Evolutionary conservation across 1,140 invertebrate species (phyloP).

Genomic region (Elysia chlorotica): DNA sequence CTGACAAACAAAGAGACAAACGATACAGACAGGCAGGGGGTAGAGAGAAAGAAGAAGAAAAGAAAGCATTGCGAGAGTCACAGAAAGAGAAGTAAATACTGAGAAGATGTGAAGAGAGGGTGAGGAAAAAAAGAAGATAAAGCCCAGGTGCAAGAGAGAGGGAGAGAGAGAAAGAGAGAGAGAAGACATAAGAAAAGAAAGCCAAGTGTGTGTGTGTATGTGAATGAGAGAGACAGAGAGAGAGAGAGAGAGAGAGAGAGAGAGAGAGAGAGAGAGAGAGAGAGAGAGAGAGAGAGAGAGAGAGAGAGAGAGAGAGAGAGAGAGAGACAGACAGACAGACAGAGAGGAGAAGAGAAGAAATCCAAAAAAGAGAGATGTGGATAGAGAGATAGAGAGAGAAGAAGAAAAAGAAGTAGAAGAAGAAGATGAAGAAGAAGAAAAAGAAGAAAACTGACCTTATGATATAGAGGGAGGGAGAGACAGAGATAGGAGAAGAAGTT

Average conservation of each 20-base stretch:
- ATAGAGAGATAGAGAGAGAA: constrained; percentile 1
- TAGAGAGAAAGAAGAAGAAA: background rate
- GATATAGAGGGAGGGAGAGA: too few relatives aligned
- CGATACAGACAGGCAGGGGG: constrained; percentile 5
- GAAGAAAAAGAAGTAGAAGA: constrained; percentile 1
- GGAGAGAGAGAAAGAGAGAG: background rate
- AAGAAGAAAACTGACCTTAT: background rate
- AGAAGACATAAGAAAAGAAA: background rate
- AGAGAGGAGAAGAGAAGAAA: constrained; percentile 8
- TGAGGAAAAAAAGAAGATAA: constrained; percentile 1
- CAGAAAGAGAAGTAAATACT: background rate
- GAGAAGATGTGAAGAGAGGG: background rate
- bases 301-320: background rate
- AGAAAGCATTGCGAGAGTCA: background rate
- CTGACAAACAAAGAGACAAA: background rate
- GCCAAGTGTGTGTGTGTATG: too few relatives aligned
- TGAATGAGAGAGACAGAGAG: constrained; percentile 8
- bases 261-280: constrained; percentile 11
- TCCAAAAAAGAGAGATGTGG: constrained; percentile 1
- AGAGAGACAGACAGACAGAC: background rate
- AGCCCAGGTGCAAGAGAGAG: background rate
- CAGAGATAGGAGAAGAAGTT: too few relatives aligned
- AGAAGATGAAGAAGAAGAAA: constrained; percentile 1
- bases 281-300: background rate
- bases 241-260: constrained; percentile 18